Evolutionary conservation across 2,888 invertebrate species (phyloP), one percentile per base, ranked within the genome.

Genomic region (Tetragonula carbonaria): DNA sequence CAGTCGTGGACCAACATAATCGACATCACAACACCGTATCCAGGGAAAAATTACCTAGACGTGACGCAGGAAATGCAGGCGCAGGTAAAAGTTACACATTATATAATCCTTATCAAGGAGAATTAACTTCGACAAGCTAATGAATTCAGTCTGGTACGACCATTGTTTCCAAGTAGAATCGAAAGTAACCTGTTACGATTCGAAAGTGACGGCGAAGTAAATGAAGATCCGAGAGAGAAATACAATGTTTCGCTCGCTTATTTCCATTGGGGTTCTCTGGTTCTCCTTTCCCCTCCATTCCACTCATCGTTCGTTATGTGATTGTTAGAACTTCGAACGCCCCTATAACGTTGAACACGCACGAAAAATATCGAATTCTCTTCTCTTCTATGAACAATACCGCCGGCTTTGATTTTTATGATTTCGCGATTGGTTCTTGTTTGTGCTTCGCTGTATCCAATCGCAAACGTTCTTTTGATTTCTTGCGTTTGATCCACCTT

Each of bases 1-100:
- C 98, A 98, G 94, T 97, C 97, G 67, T 98, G 98, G 98, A 95
- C 96, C 0, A 97, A 98, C 86, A 97, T 98, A 33, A 95, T 97
- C 82, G 98, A 98, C 84, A 95, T 97, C 65, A 97, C 98, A 0
- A 96, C 97, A 87, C 98, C 99, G 0, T 98, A 97, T 94, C 98
- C 98, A 2, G 97, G 98, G 28, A 97, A 97, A 92, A 96, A 96
- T 78, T 96, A 97, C 87, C 95, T 98, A 8, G 98, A 98, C 94
- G 97, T 98, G 0, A 97, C 98, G 0, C 96, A 96, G 1, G 97
- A 97, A 93, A 98, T 99, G 98, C 93, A 96, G 45, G 96, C 96
- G 90, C 97, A 97, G 96, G 97, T 97, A 93, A 78, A 65, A 75
- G 23, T 8, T 13, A 14, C 33, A 8, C 18, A 50, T 83, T 82